phyloP scores from a whole-genome alignment of 2,113 vertebrate species.

The Synodontis membranacea region DNA sequence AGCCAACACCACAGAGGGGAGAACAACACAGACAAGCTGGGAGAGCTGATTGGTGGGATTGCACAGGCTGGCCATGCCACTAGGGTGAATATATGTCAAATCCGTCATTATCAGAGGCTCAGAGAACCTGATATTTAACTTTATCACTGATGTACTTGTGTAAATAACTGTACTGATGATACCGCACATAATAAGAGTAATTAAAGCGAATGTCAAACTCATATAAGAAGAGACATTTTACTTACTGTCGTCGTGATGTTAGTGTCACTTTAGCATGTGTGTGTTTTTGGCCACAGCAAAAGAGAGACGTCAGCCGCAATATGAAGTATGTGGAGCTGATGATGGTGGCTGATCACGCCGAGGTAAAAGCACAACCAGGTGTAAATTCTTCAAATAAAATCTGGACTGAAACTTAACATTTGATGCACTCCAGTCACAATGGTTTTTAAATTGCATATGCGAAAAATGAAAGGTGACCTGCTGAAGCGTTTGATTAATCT shows the following conservation, averaged over 20 bases:
- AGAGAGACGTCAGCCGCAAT: constrained; percentile 79
- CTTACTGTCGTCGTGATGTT: constrained; percentile 1
- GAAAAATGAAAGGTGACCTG: background rate
- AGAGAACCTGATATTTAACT: background rate
- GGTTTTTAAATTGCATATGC: background rate
- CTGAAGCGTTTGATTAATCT: background rate
- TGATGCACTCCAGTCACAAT: background rate
- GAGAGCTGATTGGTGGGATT: constrained; percentile 71
- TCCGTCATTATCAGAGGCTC: background rate
- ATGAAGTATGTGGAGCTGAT: constrained; percentile 94
- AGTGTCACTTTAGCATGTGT: background rate
- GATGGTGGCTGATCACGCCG: constrained; percentile 89
- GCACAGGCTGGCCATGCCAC: constrained; percentile 59
- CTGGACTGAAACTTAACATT: background rate
- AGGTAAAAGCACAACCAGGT: constrained; percentile 77
- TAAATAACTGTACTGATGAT: background rate
- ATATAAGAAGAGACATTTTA: background rate
- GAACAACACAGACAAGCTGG: constrained; percentile 50
- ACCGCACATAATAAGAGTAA: background rate
- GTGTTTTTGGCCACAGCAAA: constrained; percentile 70
- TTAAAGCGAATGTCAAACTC: background rate
- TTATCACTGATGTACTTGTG: background rate
- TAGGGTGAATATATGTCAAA: constrained; percentile 71
- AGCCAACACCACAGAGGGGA: constrained; percentile 64
- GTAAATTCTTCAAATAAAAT: background rate